Evolutionary conservation across 2,888 invertebrate genomes (phyloP), one percentile per base, ranked within the genome.

Genomic region (Agrotis puta): DNA sequence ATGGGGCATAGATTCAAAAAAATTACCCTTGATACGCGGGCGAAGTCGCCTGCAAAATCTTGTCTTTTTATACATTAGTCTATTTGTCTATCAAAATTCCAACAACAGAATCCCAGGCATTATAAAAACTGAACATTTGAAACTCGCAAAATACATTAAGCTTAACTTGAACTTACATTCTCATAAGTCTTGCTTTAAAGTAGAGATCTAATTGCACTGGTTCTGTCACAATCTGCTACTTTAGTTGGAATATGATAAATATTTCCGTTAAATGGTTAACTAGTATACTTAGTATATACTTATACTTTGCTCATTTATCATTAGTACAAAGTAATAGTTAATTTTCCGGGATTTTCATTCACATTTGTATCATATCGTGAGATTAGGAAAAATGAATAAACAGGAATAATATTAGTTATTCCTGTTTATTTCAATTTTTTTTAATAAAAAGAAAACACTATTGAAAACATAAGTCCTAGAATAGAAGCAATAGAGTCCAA

Each of bases 201-300:
- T 43, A 61, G 43, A 66, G 59, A 18, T 47, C 47, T 56, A 2
- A 47, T 61, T 64, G 61, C 20, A 51, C 47, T 33, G 18, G 63
- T 51, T 4, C 14, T 48, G 20, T 47, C n/a, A 51, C 33, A 47
- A 66, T 43, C 20, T 56, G 50, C 59, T 43, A 67, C 54, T 72
- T 70, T 53, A 33, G n/a, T 20, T 11, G 51, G 24, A 72, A 77
- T 61, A 72, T 67, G 64, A 77, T 72, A 72, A 61, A 77, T 73
- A 67, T 24, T 64, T 51, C 64, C 24, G 13, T 57, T 78, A 64
- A 77, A 64, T 77, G 67, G 61, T 64, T 78, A 78, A 78, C 59
- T 64, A 73, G 22, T 61, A 48, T 48, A 64, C 66, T 76, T 54
- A 63, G 45, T 63, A 65, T n/a, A 53, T 64, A 54, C 57, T 77